Evolutionary conservation across 2,888 invertebrate genomes (phyloP), one percentile per base, ranked within the genome.

Genomic region (Clivina fossor): DNA sequence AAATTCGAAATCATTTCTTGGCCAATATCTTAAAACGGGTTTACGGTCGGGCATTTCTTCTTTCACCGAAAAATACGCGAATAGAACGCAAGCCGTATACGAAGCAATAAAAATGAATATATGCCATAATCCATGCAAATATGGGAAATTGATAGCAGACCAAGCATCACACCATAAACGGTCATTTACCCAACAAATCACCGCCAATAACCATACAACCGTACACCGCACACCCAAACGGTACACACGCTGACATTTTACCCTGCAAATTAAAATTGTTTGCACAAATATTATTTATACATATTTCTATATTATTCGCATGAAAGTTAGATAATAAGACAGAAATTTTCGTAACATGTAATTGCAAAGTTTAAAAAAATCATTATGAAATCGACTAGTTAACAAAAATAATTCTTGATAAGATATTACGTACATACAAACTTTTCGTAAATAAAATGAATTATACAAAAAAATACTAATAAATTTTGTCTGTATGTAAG

Each of bases 111-210:
- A 89, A 62, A 89, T 88, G 48, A 90, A 81, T 9, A 91, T 75
- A 70, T 91, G 90, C 90, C 90, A 91, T 13, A 89, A 77, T 8
- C 87, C 88, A 69, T 91, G 90, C 66, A 91, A 78, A 72, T 90
- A 90, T 0, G 90, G 90, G 65, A 91, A 88, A 73, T 86, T 83
- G 8, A 89, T 80, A 9, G 82, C 80, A 1, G 85, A 80, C 88
- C 88, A 90, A 13, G 85, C 81, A 64, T 89, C 86, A 70, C 90
- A 91, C 70, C 89, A 85, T 67, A 88, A 72, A 4, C 88, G 78
- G 73, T 90, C 90, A 66, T 85, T 83, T 30, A 89, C 73, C 90
- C 90, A 90, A 68, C 87, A 87, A 63, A 83, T 78, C 11, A 88
- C 82, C 1, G 90, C 90, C 15, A 87, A 69, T 11, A 83, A 66